Evolutionary conservation across 2,888 invertebrate species (phyloP), one percentile per base, ranked within the genome.

Genomic region (Drosophila gaucha): DNA sequence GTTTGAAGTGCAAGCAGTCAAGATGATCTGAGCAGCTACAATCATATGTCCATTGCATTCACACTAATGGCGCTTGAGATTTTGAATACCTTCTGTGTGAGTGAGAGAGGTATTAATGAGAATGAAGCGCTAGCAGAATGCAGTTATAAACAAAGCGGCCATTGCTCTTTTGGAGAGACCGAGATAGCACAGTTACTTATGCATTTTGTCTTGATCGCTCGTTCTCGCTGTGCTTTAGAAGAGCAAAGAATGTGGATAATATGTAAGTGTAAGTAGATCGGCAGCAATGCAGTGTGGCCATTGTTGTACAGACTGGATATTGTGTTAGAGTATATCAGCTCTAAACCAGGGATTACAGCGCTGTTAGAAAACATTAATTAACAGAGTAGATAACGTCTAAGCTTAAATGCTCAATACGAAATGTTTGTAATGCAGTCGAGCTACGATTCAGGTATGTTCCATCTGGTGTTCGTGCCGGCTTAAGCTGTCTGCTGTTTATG

Each of bases 401-500:
- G 39, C n/a, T 39, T 24, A 14, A 24, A 3, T 20, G 10, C 14
- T 41, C 39, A 22, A 9, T 8, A 9, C 14, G 39, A 39, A 14
- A 9, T 14, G 9, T 9, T 8, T 12, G 8, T 12, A 18, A n/a
- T 5, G n/a, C 30, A 30, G n/a, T n/a, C n/a, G n/a, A n/a, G 44
- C 12, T n/a, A 3, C 6, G 3, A n/a, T 12, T 14, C 58, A 63
- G 58, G 18, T 44, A 63, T 8, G 4, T 14, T 3, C 10, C 18
- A 20, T 8, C 52, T 24, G 16, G 8, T 12, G 14, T 6, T 16
- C n/a, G 9, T 14, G 38, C 22, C 38, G 35, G 22, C 38, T 55
- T 51, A 54, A 60, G 38, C 35, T 49, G 54, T 39, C 35, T 33
- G 33, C 31, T 38, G 49, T 71, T 64, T 76, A 47, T 57, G 24